These are phyloP conservation scores for Grammatotria lemairii DNA, from an alignment of 2,113 vertebrate genomes.

Conservation along the genomic window DNA sequence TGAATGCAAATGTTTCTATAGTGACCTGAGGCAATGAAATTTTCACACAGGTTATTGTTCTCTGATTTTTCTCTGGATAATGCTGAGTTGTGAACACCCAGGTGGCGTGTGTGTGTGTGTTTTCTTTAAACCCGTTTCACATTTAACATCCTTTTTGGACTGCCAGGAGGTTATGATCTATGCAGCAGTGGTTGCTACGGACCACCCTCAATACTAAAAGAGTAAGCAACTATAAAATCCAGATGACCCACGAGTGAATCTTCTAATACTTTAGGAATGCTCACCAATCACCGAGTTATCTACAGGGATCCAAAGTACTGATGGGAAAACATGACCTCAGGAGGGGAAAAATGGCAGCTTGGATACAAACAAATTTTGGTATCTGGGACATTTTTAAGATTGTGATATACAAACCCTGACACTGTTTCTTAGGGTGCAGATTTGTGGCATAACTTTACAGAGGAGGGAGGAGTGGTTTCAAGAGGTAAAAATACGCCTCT, in stretches of 20 bases:
- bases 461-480: neutral
- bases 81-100: neutral
- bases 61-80: neutral
- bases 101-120: neutral
- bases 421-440: neutral
- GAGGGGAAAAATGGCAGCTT: neutral
- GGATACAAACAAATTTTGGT: neutral
- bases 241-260: conserved; percentile 61
- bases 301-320: conserved; percentile 31
- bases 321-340: conserved; percentile 28
- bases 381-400: neutral
- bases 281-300: conserved; percentile 47
- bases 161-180: conserved; percentile 53
- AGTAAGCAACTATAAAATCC: conserved; percentile 40
- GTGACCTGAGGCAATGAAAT: neutral
- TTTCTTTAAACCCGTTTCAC: neutral
- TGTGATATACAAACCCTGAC: neutral
- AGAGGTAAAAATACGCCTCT: neutral
- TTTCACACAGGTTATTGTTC: neutral
- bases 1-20: neutral
- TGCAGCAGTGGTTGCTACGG: conserved; percentile 36
- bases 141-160: conserved; percentile 26
- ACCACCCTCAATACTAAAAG: conserved; percentile 45
- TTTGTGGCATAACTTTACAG: neutral
- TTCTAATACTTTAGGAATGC: conserved; percentile 66